Evolutionary conservation across 23 tunicate species (phyloP).

Genomic region (Aplidium turbinatum): DNA sequence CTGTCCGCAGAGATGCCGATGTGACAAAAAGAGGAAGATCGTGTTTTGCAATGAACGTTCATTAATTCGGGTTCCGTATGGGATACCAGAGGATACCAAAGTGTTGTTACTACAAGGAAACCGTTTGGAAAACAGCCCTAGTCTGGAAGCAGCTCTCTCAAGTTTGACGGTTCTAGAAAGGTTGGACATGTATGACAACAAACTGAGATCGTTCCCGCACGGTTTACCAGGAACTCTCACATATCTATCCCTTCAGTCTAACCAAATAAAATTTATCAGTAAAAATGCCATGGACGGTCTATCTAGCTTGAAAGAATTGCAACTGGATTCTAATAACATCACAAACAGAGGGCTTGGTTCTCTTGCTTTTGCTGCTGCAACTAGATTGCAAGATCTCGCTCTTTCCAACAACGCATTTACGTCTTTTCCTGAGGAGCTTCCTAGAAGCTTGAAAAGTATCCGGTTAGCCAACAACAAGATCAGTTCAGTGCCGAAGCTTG

Average conservation of each 20-base stretch:
- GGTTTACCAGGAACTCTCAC: slow-evolving; percentile 26
- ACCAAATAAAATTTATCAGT: slow-evolving; percentile 45
- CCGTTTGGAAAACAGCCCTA: slow-evolving; percentile 36
- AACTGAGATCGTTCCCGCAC: slow-evolving; percentile 46
- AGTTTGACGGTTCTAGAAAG: slow-evolving; percentile 11
- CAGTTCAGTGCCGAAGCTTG: not conserved
- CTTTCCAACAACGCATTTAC: slow-evolving; percentile 33
- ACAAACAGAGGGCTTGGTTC: slow-evolving; percentile 30
- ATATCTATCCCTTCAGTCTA: slow-evolving; percentile 31
- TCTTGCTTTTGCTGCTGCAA: slow-evolving; percentile 9
- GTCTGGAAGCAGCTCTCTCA: slow-evolving; percentile 25
- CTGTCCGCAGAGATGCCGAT: slow-evolving; percentile 60
- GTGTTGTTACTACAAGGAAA: slow-evolving; percentile 48
- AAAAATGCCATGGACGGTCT: slow-evolving; percentile 25
- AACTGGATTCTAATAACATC: slow-evolving; percentile 52
- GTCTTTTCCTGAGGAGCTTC: slow-evolving; percentile 32
- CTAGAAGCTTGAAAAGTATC: slow-evolving; percentile 16
- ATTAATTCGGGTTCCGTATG: slow-evolving; percentile 42
- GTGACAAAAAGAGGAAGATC: slow-evolving; percentile 47
- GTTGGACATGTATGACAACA: slow-evolving; percentile 34
- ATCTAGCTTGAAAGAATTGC: slow-evolving; percentile 23
- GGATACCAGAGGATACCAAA: slow-evolving; percentile 52
- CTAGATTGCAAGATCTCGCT: slow-evolving; percentile 16
- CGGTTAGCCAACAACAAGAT: slow-evolving; percentile 40
- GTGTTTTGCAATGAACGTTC: slow-evolving; percentile 58